Evolutionary conservation across 2,113 vertebrate genomes (phyloP).

Genomic region (Stigmatopora nigra): DNA sequence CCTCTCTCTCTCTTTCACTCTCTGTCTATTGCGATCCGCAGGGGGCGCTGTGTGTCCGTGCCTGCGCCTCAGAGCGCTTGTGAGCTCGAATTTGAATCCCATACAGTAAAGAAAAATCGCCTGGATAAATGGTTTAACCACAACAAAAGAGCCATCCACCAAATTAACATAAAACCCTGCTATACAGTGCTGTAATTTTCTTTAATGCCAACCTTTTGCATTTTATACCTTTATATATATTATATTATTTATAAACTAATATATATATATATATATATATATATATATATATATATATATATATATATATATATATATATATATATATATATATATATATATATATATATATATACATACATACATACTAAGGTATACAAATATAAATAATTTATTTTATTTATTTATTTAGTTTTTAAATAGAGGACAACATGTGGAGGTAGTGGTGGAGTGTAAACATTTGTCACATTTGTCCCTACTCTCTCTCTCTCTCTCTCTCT

Average conservation of each 20-base stretch:
- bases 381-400: too few species aligned
- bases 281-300: too few species aligned
- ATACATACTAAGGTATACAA: too few species aligned
- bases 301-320: too few species aligned
- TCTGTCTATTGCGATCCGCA: constrained; percentile 38
- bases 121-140: neutral
- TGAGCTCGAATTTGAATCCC: neutral
- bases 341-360: too few species aligned
- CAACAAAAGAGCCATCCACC: neutral
- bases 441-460: constrained; percentile 3
- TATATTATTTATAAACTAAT: too few species aligned
- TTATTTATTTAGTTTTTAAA: constrained; percentile 6
- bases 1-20: neutral
- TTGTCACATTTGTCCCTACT: neutral
- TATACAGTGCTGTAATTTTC: neutral
- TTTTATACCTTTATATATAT: neutral
- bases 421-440: constrained; percentile 33
- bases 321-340: too few species aligned
- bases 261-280: too few species aligned
- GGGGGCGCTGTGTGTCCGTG: constrained; percentile 68
- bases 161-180: neutral
- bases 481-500: neutral
- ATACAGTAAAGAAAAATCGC: constrained; percentile 1
- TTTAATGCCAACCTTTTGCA: neutral
- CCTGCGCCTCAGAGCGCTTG: neutral